Conservation (phyloP, 2,888 invertebrate genomes). For the Nemotelus nigrinus region DNA sequence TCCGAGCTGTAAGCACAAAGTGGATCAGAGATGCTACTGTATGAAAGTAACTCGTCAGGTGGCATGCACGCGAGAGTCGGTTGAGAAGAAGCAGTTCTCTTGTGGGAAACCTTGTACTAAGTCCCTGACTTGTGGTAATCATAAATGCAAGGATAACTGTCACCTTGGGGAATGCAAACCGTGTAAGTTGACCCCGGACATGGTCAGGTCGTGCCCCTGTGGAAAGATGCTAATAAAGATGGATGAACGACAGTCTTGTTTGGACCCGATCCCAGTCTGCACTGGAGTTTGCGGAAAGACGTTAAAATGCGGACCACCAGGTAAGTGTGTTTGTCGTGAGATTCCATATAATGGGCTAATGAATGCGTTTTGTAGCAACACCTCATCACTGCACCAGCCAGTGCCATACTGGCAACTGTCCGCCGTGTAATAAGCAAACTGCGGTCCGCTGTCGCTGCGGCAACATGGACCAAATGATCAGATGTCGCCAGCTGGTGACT, state of each 20-base stretch:
- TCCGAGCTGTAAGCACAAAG: slow-evolving; percentile 72
- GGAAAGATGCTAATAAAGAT: slow-evolving; percentile 70
- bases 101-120: slow-evolving; percentile 74
- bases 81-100: slow-evolving; percentile 66
- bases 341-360: background rate
- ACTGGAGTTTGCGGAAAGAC: slow-evolving; percentile 74
- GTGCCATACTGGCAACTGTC: slow-evolving; percentile 79
- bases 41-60: slow-evolving; percentile 71
- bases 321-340: slow-evolving; percentile 54
- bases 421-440: slow-evolving; percentile 79
- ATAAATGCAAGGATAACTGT: slow-evolving; percentile 75
- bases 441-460: slow-evolving; percentile 86
- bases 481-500: slow-evolving; percentile 76
- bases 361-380: slow-evolving; percentile 58
- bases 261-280: slow-evolving; percentile 86
- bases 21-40: slow-evolving; percentile 80
- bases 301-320: slow-evolving; percentile 76
- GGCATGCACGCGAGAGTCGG: slow-evolving; percentile 70
- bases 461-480: slow-evolving; percentile 82
- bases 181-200: slow-evolving; percentile 72
- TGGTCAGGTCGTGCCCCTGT: slow-evolving; percentile 79
- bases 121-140: slow-evolving; percentile 73
- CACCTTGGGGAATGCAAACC: slow-evolving; percentile 74
- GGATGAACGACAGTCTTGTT: slow-evolving; percentile 73
- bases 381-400: slow-evolving; percentile 73